Base-by-base conservation (phyloP, 2,888 invertebrate genomes). In the Emmelina monodactyla region DNA sequence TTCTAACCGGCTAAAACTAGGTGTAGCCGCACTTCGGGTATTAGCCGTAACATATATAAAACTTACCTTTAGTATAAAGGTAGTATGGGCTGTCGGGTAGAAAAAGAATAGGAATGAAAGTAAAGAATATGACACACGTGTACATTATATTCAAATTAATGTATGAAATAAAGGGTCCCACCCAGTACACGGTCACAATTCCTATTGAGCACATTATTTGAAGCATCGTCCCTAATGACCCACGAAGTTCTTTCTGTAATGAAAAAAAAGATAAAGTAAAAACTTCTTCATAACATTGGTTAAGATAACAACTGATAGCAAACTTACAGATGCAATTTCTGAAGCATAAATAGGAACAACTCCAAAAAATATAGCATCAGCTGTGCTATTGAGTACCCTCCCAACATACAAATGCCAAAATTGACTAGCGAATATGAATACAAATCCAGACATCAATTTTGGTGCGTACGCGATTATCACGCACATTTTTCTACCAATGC, bases 161-260 rank as follows among this genome's bases (percentile, higher is more conserved):
- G 38, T 62, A 62, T 0, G 55, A 50, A 1, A 55, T 37, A 37
- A 55, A 61, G 0, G 64, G 62, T 0, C 64, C 64, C 2, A 60
- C 39, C 2, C 51, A 44, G 2, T 61, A 39, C 42, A 56, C 57
- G 7, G 49, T 44, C 30, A 62, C 44, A 13, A 55, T 45, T 4
- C 64, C 63, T 0, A 53, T 9, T 1, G 57, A 55, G 1, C 49
- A 48, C 19, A 51, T 48, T 3, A 62, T 49, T 28, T 63, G 63
- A 1, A 56, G 42, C 2, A 61, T 39, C 5, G 55, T 48, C 2
- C 62, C 60, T 0, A 62, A 43, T 2, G 53, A 42, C 2, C 62
- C 64, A n/a, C 64, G 49, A 7, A 59, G 45, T 12, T 56, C 49
- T 54, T 58, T 61, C 63, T 63, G 54, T 3, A 38, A 53, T n/a